Base-by-base conservation (phyloP, 1,140 invertebrate genomes). In the Caenorhabditis inopinata region DNA sequence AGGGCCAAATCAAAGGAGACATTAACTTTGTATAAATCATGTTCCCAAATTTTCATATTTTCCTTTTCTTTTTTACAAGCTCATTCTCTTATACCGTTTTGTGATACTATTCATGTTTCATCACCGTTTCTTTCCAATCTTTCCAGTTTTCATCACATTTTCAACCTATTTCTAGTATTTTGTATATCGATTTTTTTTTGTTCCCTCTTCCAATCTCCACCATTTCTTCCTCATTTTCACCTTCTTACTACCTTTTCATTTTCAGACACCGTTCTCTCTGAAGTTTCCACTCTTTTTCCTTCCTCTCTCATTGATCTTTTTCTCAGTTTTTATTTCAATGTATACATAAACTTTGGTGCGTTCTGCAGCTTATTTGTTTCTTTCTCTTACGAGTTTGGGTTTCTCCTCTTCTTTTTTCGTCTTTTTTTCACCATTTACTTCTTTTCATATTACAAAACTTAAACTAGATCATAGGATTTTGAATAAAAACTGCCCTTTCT, bases 381-480 rank as follows among this genome's bases (percentile, higher is more conserved):
- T 68, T 38, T 68, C 58, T 68, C 32, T 18, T 68, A 68, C 58
- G 58, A 68, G 58, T 68, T 38, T 68, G 58, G 58, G 58, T 68
- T 68, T 68, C 38, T 16, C 7, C 2, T 14, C 7, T 18, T 21
- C 38, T 23, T 53, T 53, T 25, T 53, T 7, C 1, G 27, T 6
- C 27, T 53, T 25, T 25, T 53, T 25, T 18, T 58, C 58, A 68
- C 32, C 58, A 7, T 16, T 68, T 68, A 68, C n/a, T 38, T 68
- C 58, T 68, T 68, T 68, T 68, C 58, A 68, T 68, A 68, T 68
- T 68, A 68, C 27, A 42, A 68, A 38, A n/a, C 35, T 7, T 68
- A 53, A 11, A 68, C 58, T 68, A 68, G 58, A 38, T 68, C 58
- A 68, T 68, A 68, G 58, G 58, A 68, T 68, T 68, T 68, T 68